Base-by-base conservation (phyloP, 2,113 vertebrate genomes). In the Romanogobio albipinnatus region DNA sequence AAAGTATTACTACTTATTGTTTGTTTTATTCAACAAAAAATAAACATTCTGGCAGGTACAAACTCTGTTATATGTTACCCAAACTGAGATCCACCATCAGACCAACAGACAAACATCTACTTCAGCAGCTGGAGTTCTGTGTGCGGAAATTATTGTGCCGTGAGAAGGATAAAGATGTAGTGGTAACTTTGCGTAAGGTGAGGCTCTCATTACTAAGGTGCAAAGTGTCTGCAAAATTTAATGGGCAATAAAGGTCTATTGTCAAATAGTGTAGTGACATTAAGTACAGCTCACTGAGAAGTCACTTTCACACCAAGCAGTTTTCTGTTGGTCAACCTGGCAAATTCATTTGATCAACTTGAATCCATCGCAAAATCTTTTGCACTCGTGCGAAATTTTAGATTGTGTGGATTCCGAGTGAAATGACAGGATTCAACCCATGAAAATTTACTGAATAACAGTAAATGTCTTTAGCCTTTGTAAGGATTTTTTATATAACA, bases 151-250 rank as follows among this genome's bases (percentile, higher is more conserved):
- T 98, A 78, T 90, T 98, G 3, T 98, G 97, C 91, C 95, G 96
- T 83, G 97, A 99, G 80, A 98, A 97, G 90, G 97, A 99, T 90
- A 98, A 98, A 90, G 97, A 99, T 53, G 97, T 98, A 19, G 91
- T 98, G 89, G 95, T 92, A 82, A 95, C 96, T 77, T 94, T 98
- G 29, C 97, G 96, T 89, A 96, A 94, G 93, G 97, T 98, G 92
- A 93, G 96, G 59, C 14, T 76, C 3, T 10, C 0, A 19, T 53
- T 76, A 76, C 9, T 51, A 76, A 29, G 15, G 47, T 19, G 47
- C 33, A 70, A 70, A 39, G 8, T 22, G 19, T 70, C 36, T 1
- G 62, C 17, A 5, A 17, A 33, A 56, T 9, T 3, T 1, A 56
- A 56, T 22, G 15, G 17, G 53, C 53, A 19, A 56, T 56, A 56